A percentile compares a stretch with the other conserved stretches of the same genome.
phyloP scores from a whole-genome alignment of 1,140 invertebrate genomes.

The Diachasmimorpha longicaudata region DNA sequence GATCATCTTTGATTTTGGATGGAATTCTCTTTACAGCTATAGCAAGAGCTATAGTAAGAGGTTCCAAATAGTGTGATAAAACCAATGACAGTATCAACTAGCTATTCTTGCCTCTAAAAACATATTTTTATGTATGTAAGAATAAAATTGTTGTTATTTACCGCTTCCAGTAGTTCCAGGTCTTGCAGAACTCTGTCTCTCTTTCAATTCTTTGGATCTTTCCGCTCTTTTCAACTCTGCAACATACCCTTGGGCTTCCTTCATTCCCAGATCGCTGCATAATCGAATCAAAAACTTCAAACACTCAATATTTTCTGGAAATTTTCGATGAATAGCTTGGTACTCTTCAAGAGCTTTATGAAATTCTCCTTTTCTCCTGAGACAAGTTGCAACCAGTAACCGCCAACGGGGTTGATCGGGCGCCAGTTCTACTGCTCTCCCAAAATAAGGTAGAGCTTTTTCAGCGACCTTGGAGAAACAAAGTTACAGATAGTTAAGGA shows the following conservation, averaged over 20 bases:
- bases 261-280: constrained; percentile 82
- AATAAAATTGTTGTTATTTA: constrained; percentile 9
- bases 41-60: too few relatives aligned
- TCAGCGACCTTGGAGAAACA: constrained; percentile 68
- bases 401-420: constrained; percentile 86
- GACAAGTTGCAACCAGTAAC: constrained; percentile 83
- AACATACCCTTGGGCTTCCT: constrained; percentile 80
- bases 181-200: constrained; percentile 66
- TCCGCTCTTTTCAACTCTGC: constrained; percentile 83
- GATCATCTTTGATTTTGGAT: too few relatives aligned
- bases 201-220: constrained; percentile 75
- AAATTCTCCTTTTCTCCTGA: constrained; percentile 82
- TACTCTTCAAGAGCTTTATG: constrained; percentile 83
- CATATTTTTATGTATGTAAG: neutral
- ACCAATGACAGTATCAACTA: too few relatives aligned
- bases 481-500: too few relatives aligned
- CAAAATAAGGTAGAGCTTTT: constrained; percentile 88
- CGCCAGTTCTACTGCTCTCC: constrained; percentile 86
- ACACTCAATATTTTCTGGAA: constrained; percentile 88
- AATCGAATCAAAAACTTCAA: constrained; percentile 84
- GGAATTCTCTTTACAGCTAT: too few relatives aligned
- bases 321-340: constrained; percentile 77
- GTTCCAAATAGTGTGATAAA: too few relatives aligned
- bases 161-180: constrained; percentile 56
- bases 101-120: too few relatives aligned